These are phyloP conservation scores for Eupristina koningsbergeri DNA, from an alignment of 1,140 invertebrate species.

Conservation along the genomic window DNA sequence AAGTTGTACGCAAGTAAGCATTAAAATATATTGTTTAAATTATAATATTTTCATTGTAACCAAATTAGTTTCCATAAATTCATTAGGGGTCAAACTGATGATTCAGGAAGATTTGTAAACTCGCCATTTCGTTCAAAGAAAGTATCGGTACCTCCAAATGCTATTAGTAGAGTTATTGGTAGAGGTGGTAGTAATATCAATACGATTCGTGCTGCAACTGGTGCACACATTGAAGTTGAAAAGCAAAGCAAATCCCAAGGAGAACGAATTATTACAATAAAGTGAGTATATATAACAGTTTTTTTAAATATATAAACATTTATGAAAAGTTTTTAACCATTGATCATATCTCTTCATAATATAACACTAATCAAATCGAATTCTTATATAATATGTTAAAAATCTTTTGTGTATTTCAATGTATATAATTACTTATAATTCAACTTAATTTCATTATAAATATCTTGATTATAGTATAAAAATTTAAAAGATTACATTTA, in stretches of 20 bases:
- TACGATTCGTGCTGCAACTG: conserved; percentile 93
- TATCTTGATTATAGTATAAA: no score
- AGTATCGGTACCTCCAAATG: conserved; percentile 93
- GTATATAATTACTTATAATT: no score
- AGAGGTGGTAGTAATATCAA: conserved; percentile 97
- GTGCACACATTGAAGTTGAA: conserved; percentile 97
- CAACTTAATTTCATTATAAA: no score
- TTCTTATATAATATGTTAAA: no score
- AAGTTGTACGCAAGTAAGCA: conserved; percentile 89
- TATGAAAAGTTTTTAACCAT: no score
- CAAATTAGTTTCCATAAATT: neutral
- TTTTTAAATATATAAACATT: no score
- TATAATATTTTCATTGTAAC: neutral
- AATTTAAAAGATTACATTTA: no score
- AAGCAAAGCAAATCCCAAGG: conserved; percentile 95
- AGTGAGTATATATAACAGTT: conserved; percentile 74
- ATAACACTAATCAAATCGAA: no score
- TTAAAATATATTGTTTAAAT: conserved; percentile 3
- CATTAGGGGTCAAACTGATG: conserved; percentile 69
- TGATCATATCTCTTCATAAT: no score
- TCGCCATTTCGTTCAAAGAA: conserved; percentile 80
- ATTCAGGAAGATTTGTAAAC: conserved; percentile 71
- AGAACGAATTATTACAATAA: conserved; percentile 95
- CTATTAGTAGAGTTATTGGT: conserved; percentile 96
- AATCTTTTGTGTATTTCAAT: no score